Evolutionary conservation across 2,888 invertebrate species (phyloP).

Genomic region (Metellina segmentata): DNA sequence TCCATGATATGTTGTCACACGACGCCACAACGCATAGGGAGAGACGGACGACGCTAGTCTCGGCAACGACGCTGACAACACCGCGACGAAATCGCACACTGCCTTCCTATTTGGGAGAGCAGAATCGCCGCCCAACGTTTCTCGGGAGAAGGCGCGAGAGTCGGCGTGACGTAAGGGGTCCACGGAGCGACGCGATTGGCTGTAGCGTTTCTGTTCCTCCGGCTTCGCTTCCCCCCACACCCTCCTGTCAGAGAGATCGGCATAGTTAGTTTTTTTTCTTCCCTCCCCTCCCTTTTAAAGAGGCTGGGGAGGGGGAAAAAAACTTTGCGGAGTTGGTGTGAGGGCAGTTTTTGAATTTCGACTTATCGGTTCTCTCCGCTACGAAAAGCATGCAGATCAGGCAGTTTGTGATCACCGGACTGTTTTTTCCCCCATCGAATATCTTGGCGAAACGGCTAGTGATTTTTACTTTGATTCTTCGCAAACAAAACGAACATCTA

Average conservation of each 20-base stretch:
- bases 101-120: slow-evolving; percentile 32
- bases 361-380: too few relatives aligned
- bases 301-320: slow-evolving; percentile 22
- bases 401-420: too few relatives aligned
- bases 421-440: too few relatives aligned
- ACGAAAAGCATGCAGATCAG: too few relatives aligned
- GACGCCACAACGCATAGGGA: slow-evolving; percentile 28
- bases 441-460: too few relatives aligned
- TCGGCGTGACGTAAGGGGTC: slow-evolving; percentile 59
- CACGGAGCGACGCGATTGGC: slow-evolving; percentile 42
- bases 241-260: slow-evolving; percentile 68
- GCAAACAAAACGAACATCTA: too few relatives aligned
- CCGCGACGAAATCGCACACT: slow-evolving; percentile 26
- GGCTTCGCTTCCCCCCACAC: slow-evolving; percentile 19
- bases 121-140: slow-evolving; percentile 24
- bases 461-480: too few relatives aligned
- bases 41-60: background rate
- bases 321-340: slow-evolving; percentile 69
- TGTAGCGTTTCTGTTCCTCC: slow-evolving; percentile 19
- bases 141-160: slow-evolving; percentile 63
- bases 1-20: slow-evolving; percentile 54
- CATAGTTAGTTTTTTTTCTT: slow-evolving; percentile 46
- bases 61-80: background rate
- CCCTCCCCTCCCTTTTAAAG: slow-evolving; percentile 9
- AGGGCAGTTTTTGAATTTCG: slow-evolving; percentile 48